Conservation (phyloP, 2,888 invertebrate species). For the Zootermopsis nevadensis region DNA sequence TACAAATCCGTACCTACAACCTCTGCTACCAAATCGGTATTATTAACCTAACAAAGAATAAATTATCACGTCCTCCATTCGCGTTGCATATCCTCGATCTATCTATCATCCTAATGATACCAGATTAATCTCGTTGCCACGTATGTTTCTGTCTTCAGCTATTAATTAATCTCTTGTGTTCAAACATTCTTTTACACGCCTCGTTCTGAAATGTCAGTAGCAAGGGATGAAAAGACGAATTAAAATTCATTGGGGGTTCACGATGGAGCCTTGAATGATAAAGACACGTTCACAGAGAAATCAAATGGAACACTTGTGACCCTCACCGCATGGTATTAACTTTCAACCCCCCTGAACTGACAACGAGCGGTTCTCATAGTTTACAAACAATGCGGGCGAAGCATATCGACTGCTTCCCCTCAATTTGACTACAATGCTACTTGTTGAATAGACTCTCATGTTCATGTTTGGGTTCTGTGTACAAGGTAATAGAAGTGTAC, state of each 20-base stretch:
- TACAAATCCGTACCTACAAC: too few species aligned
- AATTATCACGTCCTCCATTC: too few species aligned
- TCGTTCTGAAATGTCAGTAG: neutral
- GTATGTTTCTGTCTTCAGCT: too few species aligned
- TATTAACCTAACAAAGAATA: too few species aligned
- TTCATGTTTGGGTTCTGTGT: too few species aligned
- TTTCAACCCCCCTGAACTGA: neutral
- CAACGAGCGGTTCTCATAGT: neutral
- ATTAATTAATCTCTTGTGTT: too few species aligned
- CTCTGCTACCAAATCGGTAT: too few species aligned
- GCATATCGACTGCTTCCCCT: neutral
- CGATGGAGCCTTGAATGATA: neutral
- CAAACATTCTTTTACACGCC: too few species aligned
- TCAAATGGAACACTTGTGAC: neutral
- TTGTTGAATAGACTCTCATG: neutral
- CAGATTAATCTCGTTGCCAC: too few species aligned
- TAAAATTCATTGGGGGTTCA: neutral
- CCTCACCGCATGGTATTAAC: neutral
- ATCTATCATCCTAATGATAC: too few species aligned
- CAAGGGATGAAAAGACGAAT: neutral
- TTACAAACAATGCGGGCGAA: neutral
- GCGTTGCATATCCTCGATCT: too few species aligned
- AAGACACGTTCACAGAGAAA: neutral
- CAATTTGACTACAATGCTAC: neutral
- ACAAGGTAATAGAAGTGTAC: too few species aligned